phyloP scores from a whole-genome alignment of 2,113 vertebrate genomes.

The Stercorarius parasiticus region DNA sequence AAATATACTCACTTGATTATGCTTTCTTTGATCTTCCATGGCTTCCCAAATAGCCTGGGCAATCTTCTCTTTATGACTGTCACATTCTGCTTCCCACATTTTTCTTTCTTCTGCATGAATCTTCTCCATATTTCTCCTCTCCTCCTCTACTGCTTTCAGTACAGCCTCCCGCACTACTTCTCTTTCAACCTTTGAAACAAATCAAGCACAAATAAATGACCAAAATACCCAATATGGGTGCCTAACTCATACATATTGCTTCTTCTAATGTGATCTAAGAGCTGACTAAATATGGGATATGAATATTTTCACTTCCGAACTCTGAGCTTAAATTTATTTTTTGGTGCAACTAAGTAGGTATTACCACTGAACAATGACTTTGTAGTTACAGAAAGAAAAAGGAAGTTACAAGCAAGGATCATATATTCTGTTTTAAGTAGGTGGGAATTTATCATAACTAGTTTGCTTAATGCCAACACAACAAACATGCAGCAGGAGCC shows the following conservation, averaged over 20 bases:
- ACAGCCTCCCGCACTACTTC: constrained; percentile 64
- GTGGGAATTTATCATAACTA: neutral
- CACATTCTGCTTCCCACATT: constrained; percentile 71
- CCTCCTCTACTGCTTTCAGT: constrained; percentile 74
- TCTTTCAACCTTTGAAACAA: constrained; percentile 72
- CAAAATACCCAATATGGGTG: neutral
- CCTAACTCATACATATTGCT: neutral
- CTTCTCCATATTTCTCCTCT: constrained; percentile 72
- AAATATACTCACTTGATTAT: constrained; percentile 67
- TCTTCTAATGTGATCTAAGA: neutral
- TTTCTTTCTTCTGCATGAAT: constrained; percentile 72
- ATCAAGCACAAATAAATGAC: neutral
- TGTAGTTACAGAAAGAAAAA: neutral
- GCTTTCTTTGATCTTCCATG: constrained; percentile 69
- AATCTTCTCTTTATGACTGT: constrained; percentile 62
- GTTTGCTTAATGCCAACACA: neutral
- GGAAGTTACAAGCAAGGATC: neutral
- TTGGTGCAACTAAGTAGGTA: neutral
- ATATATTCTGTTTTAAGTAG: neutral
- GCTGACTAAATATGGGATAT: neutral
- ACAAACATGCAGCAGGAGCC: neutral
- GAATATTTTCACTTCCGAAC: neutral
- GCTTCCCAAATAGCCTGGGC: constrained; percentile 65
- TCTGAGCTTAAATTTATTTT: neutral
- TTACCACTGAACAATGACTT: neutral